phyloP scores from a whole-genome alignment of 2,888 invertebrate species.

The Drosophila subsilvestris region DNA sequence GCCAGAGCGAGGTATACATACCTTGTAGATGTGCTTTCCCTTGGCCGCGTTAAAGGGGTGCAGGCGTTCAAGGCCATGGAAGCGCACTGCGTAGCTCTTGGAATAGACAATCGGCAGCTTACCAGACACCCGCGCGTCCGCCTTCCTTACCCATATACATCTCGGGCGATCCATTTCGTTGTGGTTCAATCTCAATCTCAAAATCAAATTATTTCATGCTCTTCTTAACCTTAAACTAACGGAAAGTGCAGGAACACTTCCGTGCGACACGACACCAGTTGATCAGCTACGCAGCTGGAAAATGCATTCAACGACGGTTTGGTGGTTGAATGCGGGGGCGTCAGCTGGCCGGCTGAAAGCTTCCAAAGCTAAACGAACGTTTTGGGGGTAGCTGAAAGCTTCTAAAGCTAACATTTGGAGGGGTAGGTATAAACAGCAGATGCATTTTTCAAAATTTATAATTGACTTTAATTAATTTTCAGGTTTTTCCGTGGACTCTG shows the following conservation, averaged over 20 bases:
- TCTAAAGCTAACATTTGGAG: slow-evolving; percentile 6
- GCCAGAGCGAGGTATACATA: slow-evolving; percentile 66
- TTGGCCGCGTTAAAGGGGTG: slow-evolving; percentile 96
- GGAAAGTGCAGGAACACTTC: slow-evolving; percentile 1
- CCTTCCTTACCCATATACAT: slow-evolving; percentile 61
- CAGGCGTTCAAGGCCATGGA: slow-evolving; percentile 91
- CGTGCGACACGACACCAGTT: slow-evolving; percentile 49
- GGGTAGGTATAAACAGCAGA: slow-evolving; percentile 4
- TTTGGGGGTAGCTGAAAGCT: background rate
- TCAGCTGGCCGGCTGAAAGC: slow-evolving; percentile 42
- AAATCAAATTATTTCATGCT: slow-evolving; percentile 61
- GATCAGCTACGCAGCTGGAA: slow-evolving; percentile 36
- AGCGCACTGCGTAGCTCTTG: slow-evolving; percentile 91
- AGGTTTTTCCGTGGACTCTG: too few species aligned
- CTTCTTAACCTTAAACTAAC: background rate
- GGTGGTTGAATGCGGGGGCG: slow-evolving; percentile 13
- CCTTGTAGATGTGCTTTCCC: slow-evolving; percentile 91
- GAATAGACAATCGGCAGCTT: slow-evolving; percentile 91
- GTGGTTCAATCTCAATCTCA: slow-evolving; percentile 65
- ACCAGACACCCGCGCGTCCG: slow-evolving; percentile 13
- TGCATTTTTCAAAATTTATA: slow-evolving; percentile 11
- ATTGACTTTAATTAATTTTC: background rate
- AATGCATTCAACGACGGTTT: slow-evolving; percentile 25
- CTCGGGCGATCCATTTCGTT: slow-evolving; percentile 52
- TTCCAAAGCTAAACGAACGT: slow-evolving; percentile 10